Conservation (phyloP, 1,140 invertebrate genomes). For the Pseudomyrmex concolor region DNA sequence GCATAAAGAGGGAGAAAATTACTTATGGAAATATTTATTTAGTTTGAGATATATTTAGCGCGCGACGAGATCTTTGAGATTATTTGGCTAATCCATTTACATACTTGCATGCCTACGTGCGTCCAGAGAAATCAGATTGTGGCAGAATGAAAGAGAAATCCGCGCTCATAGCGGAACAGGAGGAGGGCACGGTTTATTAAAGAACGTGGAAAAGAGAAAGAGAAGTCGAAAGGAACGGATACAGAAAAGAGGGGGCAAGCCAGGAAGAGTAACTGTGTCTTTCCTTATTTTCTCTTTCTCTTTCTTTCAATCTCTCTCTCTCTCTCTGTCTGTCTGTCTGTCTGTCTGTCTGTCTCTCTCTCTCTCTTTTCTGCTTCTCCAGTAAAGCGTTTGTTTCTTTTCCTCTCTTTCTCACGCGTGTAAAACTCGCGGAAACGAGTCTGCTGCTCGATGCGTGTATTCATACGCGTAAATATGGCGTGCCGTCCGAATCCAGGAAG, state of each 20-base stretch:
- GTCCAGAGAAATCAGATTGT: conserved; percentile 70
- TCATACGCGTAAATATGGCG: conserved; percentile 13
- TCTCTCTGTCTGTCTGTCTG: too few relatives aligned
- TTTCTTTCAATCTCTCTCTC: too few relatives aligned
- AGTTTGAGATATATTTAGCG: neutral
- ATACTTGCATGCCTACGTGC: conserved; percentile 22
- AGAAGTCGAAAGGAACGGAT: conserved; percentile 35
- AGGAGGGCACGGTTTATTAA: conserved; percentile 63
- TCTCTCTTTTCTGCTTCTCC: conserved; percentile 43
- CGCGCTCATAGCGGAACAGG: conserved; percentile 27
- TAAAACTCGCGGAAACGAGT: conserved; percentile 61
- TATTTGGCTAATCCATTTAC: conserved; percentile 25
- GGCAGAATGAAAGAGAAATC: conserved; percentile 72
- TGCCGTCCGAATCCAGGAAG: conserved; percentile 37
- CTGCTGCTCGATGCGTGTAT: conserved; percentile 45
- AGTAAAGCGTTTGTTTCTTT: conserved; percentile 40
- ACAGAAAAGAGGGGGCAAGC: conserved; percentile 8
- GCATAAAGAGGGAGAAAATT: too few relatives aligned
- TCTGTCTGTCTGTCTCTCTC: too few relatives aligned
- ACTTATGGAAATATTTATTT: neutral
- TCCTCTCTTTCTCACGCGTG: conserved; percentile 56
- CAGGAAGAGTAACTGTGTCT: conserved; percentile 65
- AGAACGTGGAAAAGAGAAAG: conserved; percentile 59
- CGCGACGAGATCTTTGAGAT: neutral
- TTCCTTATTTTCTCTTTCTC: conserved; percentile 14